Conservation (phyloP, 2,888 invertebrate species). For the Graphium colonna region DNA sequence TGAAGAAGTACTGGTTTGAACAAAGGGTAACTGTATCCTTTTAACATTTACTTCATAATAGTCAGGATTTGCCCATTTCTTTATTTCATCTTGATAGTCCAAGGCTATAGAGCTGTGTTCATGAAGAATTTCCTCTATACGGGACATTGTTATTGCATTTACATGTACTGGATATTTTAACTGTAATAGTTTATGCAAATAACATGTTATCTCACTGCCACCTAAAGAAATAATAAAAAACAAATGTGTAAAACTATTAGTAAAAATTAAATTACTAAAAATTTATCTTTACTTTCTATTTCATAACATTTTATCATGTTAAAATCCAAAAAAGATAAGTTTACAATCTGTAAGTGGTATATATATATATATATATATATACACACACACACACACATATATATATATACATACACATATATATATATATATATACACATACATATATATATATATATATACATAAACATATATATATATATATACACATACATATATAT, state of each 20-base stretch:
- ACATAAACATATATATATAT: too few relatives aligned
- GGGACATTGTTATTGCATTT: slow-evolving; percentile 90
- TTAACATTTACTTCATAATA: slow-evolving; percentile 91
- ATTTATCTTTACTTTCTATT: too few relatives aligned
- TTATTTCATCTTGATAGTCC: slow-evolving; percentile 89
- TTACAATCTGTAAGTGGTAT: too few relatives aligned
- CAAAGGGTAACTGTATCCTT: slow-evolving; percentile 92
- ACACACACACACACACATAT: too few relatives aligned
- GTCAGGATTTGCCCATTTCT: slow-evolving; percentile 89
- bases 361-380: too few relatives aligned
- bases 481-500: too few relatives aligned
- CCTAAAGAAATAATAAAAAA: slow-evolving; percentile 48
- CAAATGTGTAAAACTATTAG: slow-evolving; percentile 6
- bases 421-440: too few relatives aligned
- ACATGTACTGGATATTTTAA: slow-evolving; percentile 96
- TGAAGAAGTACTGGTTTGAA: slow-evolving; percentile 81
- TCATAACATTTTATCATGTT: too few relatives aligned
- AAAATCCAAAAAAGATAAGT: too few relatives aligned
- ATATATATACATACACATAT: too few relatives aligned
- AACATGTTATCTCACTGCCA: slow-evolving; percentile 91
- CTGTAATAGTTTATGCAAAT: slow-evolving; percentile 92
- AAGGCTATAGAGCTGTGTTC: slow-evolving; percentile 88
- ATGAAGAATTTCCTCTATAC: slow-evolving; percentile 92
- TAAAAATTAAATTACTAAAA: too few relatives aligned
- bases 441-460: too few relatives aligned